Evolutionary conservation across 2,888 invertebrate genomes (phyloP), one percentile per base, ranked within the genome.

Genomic region (Sicus ferrugineus): DNA sequence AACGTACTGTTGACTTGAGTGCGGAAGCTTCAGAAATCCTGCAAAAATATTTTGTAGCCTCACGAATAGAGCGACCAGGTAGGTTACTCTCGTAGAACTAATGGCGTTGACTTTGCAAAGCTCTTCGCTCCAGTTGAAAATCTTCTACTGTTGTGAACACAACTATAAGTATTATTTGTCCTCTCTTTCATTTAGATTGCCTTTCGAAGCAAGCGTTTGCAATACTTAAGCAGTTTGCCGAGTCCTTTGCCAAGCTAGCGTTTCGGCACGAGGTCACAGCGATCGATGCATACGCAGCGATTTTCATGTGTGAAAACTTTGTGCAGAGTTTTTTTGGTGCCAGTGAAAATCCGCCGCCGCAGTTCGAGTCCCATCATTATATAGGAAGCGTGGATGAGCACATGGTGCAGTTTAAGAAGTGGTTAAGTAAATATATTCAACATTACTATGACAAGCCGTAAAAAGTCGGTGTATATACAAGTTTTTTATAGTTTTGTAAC

Each of bases 41-140:
- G 16, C 82, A 84, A 70, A 83, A 85, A 66, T 88, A 88, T 75
- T 88, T 86, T 76, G 84, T 87, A 0, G 83, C 85, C 11, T 83
- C 85, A 11, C 80, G 87, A 62, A 77, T 79, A 34, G 77, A 81
- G 23, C 79, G 86, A 52, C 82, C 85, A 23, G 83, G 87, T 84
- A 71, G 71, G 70, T 72, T 11, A 9, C n/a, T n/a, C n/a, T n/a
- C 34, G 34, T 34, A 34, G 31, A 11, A 16, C 31, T 21, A 46
- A 3, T 46, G 46, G 46, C 2, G 46, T 34, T n/a, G n/a, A n/a
- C n/a, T n/a, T n/a, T n/a, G n/a, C n/a, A n/a, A n/a, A n/a, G n/a
- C n/a, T n/a, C 34, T 34, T 34, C 34, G 14, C 14, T 2, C 7
- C 7, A 34, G 14, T 34, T 34, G 7, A 34, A 34, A 34, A 34